Percentiles rank a stretch among this genome's conserved stretches.
Conservation (phyloP, 2,888 invertebrate species). For the Drosophila lutescens region DNA sequence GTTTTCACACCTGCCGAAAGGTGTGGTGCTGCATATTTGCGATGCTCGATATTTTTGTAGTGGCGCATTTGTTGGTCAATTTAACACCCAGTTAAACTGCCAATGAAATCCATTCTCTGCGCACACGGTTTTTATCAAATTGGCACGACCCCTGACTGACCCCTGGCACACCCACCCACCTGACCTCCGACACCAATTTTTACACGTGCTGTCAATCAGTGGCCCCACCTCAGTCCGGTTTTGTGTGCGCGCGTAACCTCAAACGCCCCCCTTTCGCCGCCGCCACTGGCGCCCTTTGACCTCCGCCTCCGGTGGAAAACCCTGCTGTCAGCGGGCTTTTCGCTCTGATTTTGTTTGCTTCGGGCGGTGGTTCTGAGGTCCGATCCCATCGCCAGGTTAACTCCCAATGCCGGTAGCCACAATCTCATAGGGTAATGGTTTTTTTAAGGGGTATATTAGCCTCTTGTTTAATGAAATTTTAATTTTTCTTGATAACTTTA, state of each 20-base stretch:
- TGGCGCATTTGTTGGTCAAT: conserved; percentile 32
- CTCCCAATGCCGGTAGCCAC: conserved; percentile 16
- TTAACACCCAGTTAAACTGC: conserved; percentile 42
- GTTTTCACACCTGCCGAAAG: conserved; percentile 33
- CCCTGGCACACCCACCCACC: conserved; percentile 11
- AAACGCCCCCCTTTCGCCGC: background rate
- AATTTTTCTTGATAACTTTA: background rate
- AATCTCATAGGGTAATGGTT: background rate
- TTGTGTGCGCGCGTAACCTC: conserved; percentile 48
- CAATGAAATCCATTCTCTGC: conserved; percentile 14
- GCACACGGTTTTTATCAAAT: conserved; percentile 31
- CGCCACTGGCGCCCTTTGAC: background rate
- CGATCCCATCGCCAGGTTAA: conserved; percentile 7
- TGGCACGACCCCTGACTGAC: conserved; percentile 26
- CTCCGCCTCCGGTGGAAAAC: conserved; percentile 27
- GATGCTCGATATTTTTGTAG: conserved; percentile 21
- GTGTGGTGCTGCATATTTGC: conserved; percentile 18
- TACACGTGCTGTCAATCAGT: conserved; percentile 54
- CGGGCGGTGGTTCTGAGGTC: conserved; percentile 7
- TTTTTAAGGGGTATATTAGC: conserved; percentile 1
- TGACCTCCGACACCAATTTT: conserved; percentile 53
- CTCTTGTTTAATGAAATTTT: background rate
- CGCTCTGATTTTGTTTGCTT: conserved; percentile 33
- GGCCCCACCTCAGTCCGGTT: conserved; percentile 34
- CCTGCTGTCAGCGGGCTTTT: conserved; percentile 34